Evolutionary conservation across 2,113 vertebrate species (phyloP), one percentile per base, ranked within the genome.

Genomic region (Vidua chalybeata): DNA sequence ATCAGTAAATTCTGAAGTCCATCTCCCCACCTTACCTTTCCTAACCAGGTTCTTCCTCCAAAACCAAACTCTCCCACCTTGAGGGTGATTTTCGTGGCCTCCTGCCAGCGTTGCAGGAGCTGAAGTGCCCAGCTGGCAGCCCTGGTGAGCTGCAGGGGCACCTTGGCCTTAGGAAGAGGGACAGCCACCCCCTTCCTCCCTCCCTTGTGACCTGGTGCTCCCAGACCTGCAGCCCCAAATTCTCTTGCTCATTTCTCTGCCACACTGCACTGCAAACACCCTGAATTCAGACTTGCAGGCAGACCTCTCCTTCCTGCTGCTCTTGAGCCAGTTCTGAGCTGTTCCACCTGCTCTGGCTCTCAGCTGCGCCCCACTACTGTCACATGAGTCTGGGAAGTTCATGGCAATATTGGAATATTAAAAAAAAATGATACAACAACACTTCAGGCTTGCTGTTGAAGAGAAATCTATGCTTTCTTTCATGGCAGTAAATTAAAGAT

Each of bases 141-240:
- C 3, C 12, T 76, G 24, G 1, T 12, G 76, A 48, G 16, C 28
- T 23, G 55, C 73, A 89, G 56, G 28, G 89, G 61, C 93, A 90
- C 93, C 95, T 7, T 9, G 83, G 89, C 95, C 91, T 93, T 91
- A 67, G 0, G 28, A 17, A 41, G 27, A 55, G 84, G 82, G 55
- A 88, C 55, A 54, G 10, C 43, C n/a, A 15, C 45, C 73, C 81
- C 43, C 16, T 78, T 64, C 43, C 73, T 62, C 79, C 35, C 27
- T 76, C 68, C 39, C 55, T 66, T 13, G 39, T 54, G 51, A 45
- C 37, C 43, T 64, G 82, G 43, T 82, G 89, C 84, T 59, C 86
- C 74, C 93, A 69, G 43, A 75, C 33, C 67, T 9, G 54, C 93
- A 96, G 81, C 94, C 88, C 66, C 52, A 63, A 51, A 72, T 87